Evolutionary conservation across 1,140 invertebrate species (phyloP), one percentile per base, ranked within the genome.

Genomic region (Drosophila ogumai): DNA sequence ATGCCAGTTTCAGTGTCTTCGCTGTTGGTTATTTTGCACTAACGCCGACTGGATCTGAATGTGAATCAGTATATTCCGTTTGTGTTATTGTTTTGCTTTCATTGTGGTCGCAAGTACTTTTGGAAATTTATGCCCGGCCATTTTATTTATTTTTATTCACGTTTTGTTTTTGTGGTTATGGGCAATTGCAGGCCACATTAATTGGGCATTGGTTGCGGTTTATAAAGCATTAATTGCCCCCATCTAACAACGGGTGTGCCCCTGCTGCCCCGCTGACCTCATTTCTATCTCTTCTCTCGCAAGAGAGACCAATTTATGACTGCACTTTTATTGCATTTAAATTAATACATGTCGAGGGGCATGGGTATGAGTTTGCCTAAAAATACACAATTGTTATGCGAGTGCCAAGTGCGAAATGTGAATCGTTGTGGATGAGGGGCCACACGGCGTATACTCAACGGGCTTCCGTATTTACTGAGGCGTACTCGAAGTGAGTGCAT

Each of bases 141-240:
- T 49, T 59, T 43, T 63, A 60, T 60, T 50, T 75, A 61, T 84
- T 67, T 77, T 50, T 55, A 61, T 76, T 67, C 63, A 50, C 60
- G 38, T 64, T 56, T 66, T 52, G 57, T 57, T 64, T 52, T 52
- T 69, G 38, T 28, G 59, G 54, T 41, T 79, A 75, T 60, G 72
- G 66, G 58, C 82, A 85, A 73, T 77, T 77, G 77, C 77, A 64
- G 43, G 47, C 77, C 67, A 66, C 68, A 82, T 79, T 87, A 87
- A 87, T 79, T 87, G 79, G 67, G 52, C 77, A 84, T 81, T 60
- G 59, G 73, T 47, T 85, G 61, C 66, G 75, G 75, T 58, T 60
- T 72, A 82, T 79, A 60, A 65, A 60, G 41, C 46, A 69, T 82
- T 82, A 79, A 82, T 82, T 82, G 56, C 63, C 57, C 52, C 32